Conservation (phyloP, 2,113 vertebrate species). For the Ascaphus truei region DNA sequence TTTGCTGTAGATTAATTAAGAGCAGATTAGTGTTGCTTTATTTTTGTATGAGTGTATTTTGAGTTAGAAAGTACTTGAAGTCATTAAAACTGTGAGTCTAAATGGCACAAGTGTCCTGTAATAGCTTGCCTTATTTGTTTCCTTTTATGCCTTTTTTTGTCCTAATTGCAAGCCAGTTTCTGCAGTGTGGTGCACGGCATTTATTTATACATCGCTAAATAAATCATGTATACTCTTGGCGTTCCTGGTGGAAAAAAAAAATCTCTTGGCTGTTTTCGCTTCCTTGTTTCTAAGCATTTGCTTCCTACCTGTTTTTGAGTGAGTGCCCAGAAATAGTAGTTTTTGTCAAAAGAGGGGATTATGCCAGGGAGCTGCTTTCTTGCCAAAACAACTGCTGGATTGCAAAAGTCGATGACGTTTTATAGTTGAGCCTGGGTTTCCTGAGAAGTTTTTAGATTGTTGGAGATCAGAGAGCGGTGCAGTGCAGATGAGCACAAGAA, state of each 20-base stretch:
- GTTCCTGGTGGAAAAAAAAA: slow-evolving; percentile 62
- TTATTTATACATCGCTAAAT: slow-evolving; percentile 71
- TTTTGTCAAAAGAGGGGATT: slow-evolving; percentile 69
- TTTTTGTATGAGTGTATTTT: slow-evolving; percentile 56
- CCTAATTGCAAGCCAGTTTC: slow-evolving; percentile 59
- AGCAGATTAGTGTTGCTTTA: slow-evolving; percentile 57
- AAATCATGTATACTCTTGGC: slow-evolving; percentile 78
- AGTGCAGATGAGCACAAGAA: neutral
- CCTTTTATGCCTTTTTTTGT: slow-evolving; percentile 7
- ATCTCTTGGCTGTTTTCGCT: slow-evolving; percentile 73
- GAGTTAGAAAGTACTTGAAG: slow-evolving; percentile 53
- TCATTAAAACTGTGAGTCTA: slow-evolving; percentile 50
- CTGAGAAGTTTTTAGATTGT: slow-evolving; percentile 27
- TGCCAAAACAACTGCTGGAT: slow-evolving; percentile 76
- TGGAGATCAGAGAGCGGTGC: neutral
- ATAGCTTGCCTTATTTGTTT: slow-evolving; percentile 40
- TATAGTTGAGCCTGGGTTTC: slow-evolving; percentile 30
- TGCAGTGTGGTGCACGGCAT: slow-evolving; percentile 51
- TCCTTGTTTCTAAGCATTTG: slow-evolving; percentile 79
- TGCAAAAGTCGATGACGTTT: slow-evolving; percentile 66
- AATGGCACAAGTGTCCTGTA: slow-evolving; percentile 39
- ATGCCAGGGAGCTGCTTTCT: slow-evolving; percentile 66
- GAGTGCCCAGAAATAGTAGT: slow-evolving; percentile 82
- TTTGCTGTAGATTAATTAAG: slow-evolving; percentile 67
- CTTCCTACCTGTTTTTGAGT: slow-evolving; percentile 86